Conservation (phyloP, 2,113 vertebrate species). For the Atlantisia rogersi region DNA sequence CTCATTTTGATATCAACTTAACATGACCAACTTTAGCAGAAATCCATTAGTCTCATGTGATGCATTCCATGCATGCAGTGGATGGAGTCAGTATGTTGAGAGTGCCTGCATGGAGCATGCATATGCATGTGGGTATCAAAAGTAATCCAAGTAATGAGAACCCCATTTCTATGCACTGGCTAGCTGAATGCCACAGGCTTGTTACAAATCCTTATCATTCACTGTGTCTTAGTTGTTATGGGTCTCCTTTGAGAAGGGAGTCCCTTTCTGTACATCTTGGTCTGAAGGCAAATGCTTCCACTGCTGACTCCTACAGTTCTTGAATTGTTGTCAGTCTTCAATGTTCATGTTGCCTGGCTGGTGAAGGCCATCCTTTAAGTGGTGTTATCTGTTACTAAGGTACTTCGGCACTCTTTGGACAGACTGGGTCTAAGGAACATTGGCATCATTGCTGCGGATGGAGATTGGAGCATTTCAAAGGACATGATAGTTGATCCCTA, state of each 20-base stretch:
- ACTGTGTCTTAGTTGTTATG: not conserved
- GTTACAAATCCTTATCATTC: not conserved
- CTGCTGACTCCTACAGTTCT: not conserved
- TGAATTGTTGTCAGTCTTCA: not conserved
- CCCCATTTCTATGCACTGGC: not conserved
- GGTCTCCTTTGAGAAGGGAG: not conserved
- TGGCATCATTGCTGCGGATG: slow-evolving; percentile 88
- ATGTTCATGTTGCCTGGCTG: not conserved
- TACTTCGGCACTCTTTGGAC: slow-evolving; percentile 85
- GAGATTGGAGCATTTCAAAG: slow-evolving; percentile 81
- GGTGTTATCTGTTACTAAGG: slow-evolving; percentile 82
- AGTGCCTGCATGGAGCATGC: not conserved
- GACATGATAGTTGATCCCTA: slow-evolving; percentile 80
- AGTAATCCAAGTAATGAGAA: not conserved
- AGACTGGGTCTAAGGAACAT: slow-evolving; percentile 78
- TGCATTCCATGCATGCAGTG: not conserved
- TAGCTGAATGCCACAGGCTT: not conserved
- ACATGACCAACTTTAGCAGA: not conserved
- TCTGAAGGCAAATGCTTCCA: not conserved
- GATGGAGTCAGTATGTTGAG: not conserved
- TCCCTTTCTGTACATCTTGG: not conserved
- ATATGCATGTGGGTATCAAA: not conserved
- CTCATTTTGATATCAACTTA: not conserved
- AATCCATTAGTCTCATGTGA: not conserved
- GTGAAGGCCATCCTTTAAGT: slow-evolving; percentile 53